Evolutionary conservation across 1,140 invertebrate genomes (phyloP), one percentile per base, ranked within the genome.

Genomic region (Caenorhabditis inopinata): DNA sequence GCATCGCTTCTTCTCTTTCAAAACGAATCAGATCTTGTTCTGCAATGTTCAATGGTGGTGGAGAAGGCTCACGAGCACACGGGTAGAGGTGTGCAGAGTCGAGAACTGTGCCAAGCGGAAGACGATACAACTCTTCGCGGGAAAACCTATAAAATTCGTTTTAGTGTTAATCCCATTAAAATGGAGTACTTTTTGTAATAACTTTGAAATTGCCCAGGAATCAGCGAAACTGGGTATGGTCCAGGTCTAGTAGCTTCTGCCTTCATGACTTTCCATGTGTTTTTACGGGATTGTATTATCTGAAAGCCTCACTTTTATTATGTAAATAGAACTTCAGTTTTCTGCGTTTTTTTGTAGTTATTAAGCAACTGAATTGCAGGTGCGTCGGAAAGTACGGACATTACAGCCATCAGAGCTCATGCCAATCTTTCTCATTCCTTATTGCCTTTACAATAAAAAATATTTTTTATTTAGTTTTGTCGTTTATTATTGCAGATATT

Each of bases 151-250:
- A n/a, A n/a, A n/a, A n/a, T n/a, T n/a, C n/a, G n/a, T n/a, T n/a
- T n/a, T n/a, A n/a, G n/a, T n/a, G n/a, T n/a, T n/a, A n/a, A n/a
- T n/a, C n/a, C n/a, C n/a, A n/a, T n/a, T n/a, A n/a, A n/a, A n/a
- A n/a, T 12, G 75, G 46, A 16, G 75, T 77, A 81, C 29, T 74
- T 76, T 29, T 81, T 81, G 75, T 77, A 81, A 38, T 77, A 81
- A 2, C 7, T 23, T n/a, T 77, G 75, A 25, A 46, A 81, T 46
- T 81, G 80, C 23, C 80, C 80, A 11, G 35, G 47, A 25, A 81
- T 77, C 16, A 81, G 49, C 9, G 74, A 16, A 5, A 76, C 74
- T 5, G 80, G 80, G 47, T 81, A 81, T 12, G 53, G 74, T 1
- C 62, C 46, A 4, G 62, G 48, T n/a, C 74, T 74, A 4, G 80